These are phyloP conservation scores for Gymnopithys bicolor DNA, from an alignment of 2,797 vertebrate genomes.

Conservation along the genomic window DNA sequence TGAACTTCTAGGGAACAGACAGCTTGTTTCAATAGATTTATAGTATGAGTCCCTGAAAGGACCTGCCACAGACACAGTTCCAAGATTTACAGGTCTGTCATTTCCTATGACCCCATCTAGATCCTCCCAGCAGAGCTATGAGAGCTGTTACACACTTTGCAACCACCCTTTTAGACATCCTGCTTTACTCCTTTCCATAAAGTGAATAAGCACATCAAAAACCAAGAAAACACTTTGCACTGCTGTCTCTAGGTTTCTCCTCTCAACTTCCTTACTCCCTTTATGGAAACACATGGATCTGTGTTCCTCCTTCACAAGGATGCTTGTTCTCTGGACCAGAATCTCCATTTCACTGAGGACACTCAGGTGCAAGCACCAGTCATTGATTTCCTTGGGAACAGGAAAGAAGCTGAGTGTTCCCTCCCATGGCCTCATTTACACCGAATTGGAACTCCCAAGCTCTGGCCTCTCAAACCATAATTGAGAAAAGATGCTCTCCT, in stretches of 20 bases:
- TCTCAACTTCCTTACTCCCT: neutral
- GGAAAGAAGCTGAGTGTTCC: neutral
- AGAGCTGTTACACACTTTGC: neutral
- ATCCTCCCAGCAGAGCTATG: neutral
- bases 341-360: neutral
- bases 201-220: neutral
- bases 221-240: neutral
- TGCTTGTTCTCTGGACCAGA: neutral
- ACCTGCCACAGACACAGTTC: neutral
- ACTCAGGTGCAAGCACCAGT: neutral
- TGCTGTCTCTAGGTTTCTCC: neutral
- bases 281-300: neutral
- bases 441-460: neutral
- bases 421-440: neutral
- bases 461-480: neutral
- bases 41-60: neutral
- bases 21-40: slow-evolving; percentile 41
- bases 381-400: neutral
- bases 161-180: neutral
- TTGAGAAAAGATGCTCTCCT: neutral
- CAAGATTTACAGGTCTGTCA: slow-evolving; percentile 22
- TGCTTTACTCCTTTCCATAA: neutral
- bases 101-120: neutral
- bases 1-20: neutral
- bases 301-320: neutral